Evolutionary conservation across 2,888 invertebrate genomes (phyloP).

Genomic region (Isoperla grammatica): DNA sequence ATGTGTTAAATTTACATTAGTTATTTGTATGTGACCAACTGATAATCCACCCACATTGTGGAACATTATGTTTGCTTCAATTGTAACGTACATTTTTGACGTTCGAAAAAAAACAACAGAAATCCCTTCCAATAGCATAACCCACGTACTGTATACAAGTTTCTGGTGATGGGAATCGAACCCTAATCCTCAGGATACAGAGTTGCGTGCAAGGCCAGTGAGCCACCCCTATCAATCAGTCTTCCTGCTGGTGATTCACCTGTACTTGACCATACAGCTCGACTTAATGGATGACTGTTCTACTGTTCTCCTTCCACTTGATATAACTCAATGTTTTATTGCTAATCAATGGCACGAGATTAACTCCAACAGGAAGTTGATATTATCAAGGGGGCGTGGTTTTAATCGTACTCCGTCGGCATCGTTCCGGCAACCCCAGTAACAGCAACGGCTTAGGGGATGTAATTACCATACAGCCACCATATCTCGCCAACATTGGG

Average conservation of each 20-base stretch:
- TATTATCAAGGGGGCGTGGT: slow-evolving; percentile 4
- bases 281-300: neutral
- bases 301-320: slow-evolving; percentile 7
- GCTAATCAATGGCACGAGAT: slow-evolving; percentile 10
- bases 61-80: no score
- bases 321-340: slow-evolving; percentile 9
- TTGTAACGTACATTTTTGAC: no score
- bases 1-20: no score
- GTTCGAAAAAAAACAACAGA: no score
- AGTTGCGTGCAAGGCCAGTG: no score
- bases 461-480: slow-evolving; percentile 20
- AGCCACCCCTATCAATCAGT: no score
- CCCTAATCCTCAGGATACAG: no score
- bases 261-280: slow-evolving; percentile 7
- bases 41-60: no score
- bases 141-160: no score
- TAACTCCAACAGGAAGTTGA: slow-evolving; percentile 7
- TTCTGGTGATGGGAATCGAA: no score
- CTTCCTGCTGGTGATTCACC: neutral
- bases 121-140: no score
- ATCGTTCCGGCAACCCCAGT: neutral
- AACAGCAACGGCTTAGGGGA: slow-evolving; percentile 4
- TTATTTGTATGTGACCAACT: no score
- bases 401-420: neutral
- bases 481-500: slow-evolving; percentile 1